Evolutionary conservation across 2,113 vertebrate species (phyloP).

Genomic region (Leptobrachium leishanense): DNA sequence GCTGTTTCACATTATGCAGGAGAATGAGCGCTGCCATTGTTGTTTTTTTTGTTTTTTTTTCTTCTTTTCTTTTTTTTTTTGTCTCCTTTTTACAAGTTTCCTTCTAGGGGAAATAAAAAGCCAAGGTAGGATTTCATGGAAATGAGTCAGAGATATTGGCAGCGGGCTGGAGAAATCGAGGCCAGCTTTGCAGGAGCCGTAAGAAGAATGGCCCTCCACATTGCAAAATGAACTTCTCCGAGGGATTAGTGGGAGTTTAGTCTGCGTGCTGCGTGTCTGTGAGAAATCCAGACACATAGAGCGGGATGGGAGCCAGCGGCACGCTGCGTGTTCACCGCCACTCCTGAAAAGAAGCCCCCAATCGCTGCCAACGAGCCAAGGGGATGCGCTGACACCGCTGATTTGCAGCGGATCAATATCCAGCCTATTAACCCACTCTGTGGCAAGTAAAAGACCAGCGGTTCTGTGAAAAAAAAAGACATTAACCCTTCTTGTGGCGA

Average conservation of each 20-base stretch:
- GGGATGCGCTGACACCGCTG: too few species aligned
- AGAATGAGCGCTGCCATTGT: too few species aligned
- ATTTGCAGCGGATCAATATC: too few species aligned
- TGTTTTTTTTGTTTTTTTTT: not conserved
- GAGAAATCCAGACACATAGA: constrained; percentile 7
- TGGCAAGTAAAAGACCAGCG: too few species aligned
- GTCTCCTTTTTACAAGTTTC: constrained; percentile 71
- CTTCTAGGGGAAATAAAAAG: constrained; percentile 86
- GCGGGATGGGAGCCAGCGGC: constrained; percentile 44
- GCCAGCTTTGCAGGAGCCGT: constrained; percentile 65
- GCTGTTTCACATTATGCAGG: too few species aligned
- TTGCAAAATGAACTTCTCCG: constrained; percentile 61
- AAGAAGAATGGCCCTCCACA: constrained; percentile 54
- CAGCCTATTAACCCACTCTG: not conserved
- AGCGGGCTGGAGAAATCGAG: constrained; percentile 65
- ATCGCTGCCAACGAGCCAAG: not conserved
- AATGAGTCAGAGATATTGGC: constrained; percentile 83
- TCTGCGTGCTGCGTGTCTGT: not conserved
- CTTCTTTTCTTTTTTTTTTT: constrained; percentile 49
- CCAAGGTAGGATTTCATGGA: constrained; percentile 88
- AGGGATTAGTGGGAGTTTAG: constrained; percentile 51
- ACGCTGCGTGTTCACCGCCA: constrained; percentile 4
- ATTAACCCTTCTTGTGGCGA: too few species aligned
- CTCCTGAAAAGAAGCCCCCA: constrained; percentile 4
- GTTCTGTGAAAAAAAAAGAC: too few species aligned